Base-by-base conservation (phyloP, 2,888 invertebrate species). In the Epirrita christyi region DNA sequence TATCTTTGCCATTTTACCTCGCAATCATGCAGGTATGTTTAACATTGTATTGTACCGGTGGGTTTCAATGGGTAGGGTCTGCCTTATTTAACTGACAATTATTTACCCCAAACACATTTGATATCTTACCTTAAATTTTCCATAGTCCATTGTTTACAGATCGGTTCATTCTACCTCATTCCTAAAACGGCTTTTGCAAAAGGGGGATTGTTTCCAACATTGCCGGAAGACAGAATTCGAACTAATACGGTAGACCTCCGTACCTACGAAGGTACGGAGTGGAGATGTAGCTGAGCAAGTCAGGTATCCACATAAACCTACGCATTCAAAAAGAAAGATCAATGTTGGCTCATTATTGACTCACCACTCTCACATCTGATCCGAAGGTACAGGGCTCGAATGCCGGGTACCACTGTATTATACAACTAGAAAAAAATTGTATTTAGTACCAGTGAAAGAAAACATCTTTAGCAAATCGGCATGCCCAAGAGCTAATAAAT, bases 121-220 rank as follows among this genome's bases (percentile, higher is more conserved):
- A 46, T 44, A 48, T 38, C 42, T 38, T 13, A 52, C 50, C 49
- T 56, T 40, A 48, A 42, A 54, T 55, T 54, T 54, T 53, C 47
- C 49, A 53, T 56, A 34, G 43, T 46, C 64, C 56, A 74, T 74
- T 74, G 71, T 76, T 68, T 67, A 60, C 64, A 55, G 68, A 73
- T 71, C 67, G 71, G 73, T 72, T 62, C 60, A 59, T 63, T 51
- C 65, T 59, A 67, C 64, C 67, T 67, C 70, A 73, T 71, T 68
- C 71, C 72, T 75, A 78, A 77, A 76, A 75, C 72, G 71, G 76
- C 73, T 78, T 77, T 80, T 75, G 82, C 86, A 82, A 86, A 86
- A 83, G 75, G 71, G 76, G 78, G 82, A 88, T 87, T 87, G 86
- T 84, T 86, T 77, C 78, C 78, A 83, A 83, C 84, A 83, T 82